Evolutionary conservation across 2,888 invertebrate species (phyloP).

Genomic region (Ischnus inquisitorius): DNA sequence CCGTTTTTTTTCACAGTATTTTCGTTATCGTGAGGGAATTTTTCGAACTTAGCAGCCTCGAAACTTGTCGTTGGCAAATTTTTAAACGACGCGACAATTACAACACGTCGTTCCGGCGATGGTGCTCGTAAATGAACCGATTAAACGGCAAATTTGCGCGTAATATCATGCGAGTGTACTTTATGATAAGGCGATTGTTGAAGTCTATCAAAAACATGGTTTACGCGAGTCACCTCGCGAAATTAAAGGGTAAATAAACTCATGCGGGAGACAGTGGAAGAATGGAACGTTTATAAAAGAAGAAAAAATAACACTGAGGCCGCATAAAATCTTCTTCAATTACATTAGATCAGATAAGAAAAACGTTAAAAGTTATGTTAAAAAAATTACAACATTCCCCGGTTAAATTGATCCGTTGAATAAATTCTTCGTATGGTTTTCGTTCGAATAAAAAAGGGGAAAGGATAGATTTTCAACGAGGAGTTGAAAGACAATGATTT

Average conservation of each 20-base stretch:
- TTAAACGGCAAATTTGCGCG: constrained; percentile 27
- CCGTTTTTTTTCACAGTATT: neutral
- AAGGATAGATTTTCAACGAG: neutral
- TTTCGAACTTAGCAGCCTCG: neutral
- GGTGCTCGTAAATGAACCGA: constrained; percentile 1
- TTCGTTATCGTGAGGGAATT: constrained; percentile 3
- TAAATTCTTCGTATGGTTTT: too few relatives aligned
- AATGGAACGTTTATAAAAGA: neutral
- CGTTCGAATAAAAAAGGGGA: neutral
- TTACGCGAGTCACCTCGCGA: neutral
- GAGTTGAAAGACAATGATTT: too few relatives aligned
- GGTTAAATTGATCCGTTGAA: too few relatives aligned
- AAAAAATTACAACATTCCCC: too few relatives aligned
- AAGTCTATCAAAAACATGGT: constrained; percentile 9
- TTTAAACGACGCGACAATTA: neutral
- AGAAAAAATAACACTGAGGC: neutral
- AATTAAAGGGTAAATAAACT: neutral
- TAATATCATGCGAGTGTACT: constrained; percentile 44
- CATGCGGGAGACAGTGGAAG: neutral
- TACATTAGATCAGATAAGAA: too few relatives aligned
- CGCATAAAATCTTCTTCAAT: neutral
- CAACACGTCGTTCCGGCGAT: neutral
- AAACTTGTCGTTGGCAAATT: neutral
- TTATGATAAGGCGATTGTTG: constrained; percentile 44
- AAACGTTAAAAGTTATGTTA: too few relatives aligned